phyloP scores from a whole-genome alignment of 2,113 vertebrate genomes.

The Ivindomyrus marchei region DNA sequence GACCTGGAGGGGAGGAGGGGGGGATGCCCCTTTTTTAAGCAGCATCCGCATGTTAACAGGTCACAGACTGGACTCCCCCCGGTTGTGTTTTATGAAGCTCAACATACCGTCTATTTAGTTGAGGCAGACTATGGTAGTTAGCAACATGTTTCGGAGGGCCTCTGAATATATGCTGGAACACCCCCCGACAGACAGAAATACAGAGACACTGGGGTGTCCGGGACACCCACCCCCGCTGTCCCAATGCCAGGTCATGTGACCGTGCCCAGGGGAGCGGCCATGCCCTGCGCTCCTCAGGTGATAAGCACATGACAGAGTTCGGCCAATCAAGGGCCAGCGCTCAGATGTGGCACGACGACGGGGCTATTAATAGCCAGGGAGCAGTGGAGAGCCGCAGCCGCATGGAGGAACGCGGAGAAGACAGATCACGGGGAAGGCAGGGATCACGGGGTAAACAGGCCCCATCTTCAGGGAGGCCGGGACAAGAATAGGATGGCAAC shows the following conservation, averaged over 20 bases:
- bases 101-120: not conserved
- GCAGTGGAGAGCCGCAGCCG: not conserved
- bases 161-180: too few species aligned
- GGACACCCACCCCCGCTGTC: not conserved
- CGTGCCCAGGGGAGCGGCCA: not conserved
- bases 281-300: not conserved
- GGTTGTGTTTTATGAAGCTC: not conserved
- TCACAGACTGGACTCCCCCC: not conserved
- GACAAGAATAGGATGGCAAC: not conserved
- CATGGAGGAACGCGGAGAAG: not conserved
- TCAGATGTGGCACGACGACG: conserved; percentile 5
- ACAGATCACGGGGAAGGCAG: not conserved
- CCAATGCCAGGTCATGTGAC: not conserved
- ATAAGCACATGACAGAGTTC: not conserved
- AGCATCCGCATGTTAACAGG: not conserved
- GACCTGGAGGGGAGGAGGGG: not conserved
- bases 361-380: conserved; percentile 18
- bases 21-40: not conserved
- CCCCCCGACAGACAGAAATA: not conserved
- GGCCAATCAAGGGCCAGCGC: conserved; percentile 6
- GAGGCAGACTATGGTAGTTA: not conserved
- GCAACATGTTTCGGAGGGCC: not conserved
- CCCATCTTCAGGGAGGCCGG: not conserved
- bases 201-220: not conserved
- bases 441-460: not conserved